Base-by-base conservation (phyloP, 2,113 vertebrate genomes). In the Alaudala cheleensis region DNA sequence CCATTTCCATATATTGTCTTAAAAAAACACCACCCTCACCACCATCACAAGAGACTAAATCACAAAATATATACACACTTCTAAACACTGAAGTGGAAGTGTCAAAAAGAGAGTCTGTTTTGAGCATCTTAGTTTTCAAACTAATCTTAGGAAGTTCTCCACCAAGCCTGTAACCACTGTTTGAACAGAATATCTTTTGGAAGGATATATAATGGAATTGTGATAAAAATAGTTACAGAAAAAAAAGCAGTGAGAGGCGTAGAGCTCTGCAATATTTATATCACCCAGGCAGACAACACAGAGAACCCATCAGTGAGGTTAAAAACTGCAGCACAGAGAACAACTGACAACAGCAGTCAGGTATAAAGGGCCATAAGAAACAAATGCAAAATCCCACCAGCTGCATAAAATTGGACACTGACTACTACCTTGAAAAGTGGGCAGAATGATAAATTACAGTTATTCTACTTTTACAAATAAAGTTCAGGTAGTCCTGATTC, bases 221-320 rank as follows among this genome's bases (percentile, higher is more conserved):
- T 86, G 77, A 84, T 64, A 93, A 76, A 96, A 96, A 95, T 4
- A 89, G 77, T 37, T 79, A 81, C 65, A 67, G 50, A 18, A 66
- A 80, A 86, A 87, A 86, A 76, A 81, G 11, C 71, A 88, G 31
- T 40, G 76, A 92, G 85, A 73, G 49, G 37, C 9, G 0, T 5
- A 84, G 60, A 88, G 64, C 49, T 90, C 84, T 92, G 92, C 66
- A 93, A 88, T 94, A 96, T 78, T 94, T 93, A 58, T 87, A 88
- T 61, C 73, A 73, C 19, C 51, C n/a, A 71, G 39, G 19, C 88
- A 93, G 76, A 90, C 64, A 83, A 91, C 69, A 86, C 0, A 83
- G 44, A 71, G 69, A 90, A 74, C 16, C 47, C 82, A 88, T 49
- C 80, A 86, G 16, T 14, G 34, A 94, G 58, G 79, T 64, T 78